phyloP scores from a whole-genome alignment of 2,797 vertebrate genomes.

The Caiman crocodilus region DNA sequence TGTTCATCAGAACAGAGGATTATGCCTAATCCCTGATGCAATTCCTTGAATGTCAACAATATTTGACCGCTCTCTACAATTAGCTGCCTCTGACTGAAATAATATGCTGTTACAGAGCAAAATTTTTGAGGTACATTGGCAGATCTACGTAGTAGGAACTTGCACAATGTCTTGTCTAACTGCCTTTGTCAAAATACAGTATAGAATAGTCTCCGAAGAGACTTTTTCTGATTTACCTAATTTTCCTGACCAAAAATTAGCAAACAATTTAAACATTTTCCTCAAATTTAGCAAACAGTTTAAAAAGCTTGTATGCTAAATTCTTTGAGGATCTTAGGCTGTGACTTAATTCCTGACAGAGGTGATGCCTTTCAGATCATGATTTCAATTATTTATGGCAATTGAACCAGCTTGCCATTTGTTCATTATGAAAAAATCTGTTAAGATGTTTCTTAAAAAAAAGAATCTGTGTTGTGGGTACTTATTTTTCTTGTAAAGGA shows the following conservation, averaged over 20 bases:
- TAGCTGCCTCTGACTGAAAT: slow-evolving; percentile 41
- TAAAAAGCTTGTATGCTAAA: background rate
- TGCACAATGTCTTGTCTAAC: background rate
- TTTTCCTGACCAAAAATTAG: background rate
- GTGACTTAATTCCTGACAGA: background rate
- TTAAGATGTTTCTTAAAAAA: background rate
- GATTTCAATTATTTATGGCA: background rate
- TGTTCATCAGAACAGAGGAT: background rate
- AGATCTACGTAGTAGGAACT: background rate
- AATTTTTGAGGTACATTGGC: slow-evolving; percentile 25
- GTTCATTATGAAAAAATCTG: background rate
- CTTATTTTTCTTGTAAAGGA: background rate
- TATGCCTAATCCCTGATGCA: background rate
- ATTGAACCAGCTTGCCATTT: background rate
- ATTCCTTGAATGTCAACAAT: background rate
- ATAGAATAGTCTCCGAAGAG: too few species aligned
- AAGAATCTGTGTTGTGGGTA: background rate
- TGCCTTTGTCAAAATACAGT: slow-evolving; percentile 28
- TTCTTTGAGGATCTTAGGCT: background rate
- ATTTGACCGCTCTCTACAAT: slow-evolving; percentile 31
- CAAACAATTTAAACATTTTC: background rate
- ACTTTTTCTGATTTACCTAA: background rate
- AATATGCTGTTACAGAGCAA: slow-evolving; percentile 1
- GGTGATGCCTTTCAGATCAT: background rate
- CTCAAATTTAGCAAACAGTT: background rate